Percentiles rank a stretch among this genome's conserved stretches.
These are phyloP conservation scores for Montipora capricornis DNA, from an alignment of 64 coral and sea anemone genomes.

Conservation along the genomic window DNA sequence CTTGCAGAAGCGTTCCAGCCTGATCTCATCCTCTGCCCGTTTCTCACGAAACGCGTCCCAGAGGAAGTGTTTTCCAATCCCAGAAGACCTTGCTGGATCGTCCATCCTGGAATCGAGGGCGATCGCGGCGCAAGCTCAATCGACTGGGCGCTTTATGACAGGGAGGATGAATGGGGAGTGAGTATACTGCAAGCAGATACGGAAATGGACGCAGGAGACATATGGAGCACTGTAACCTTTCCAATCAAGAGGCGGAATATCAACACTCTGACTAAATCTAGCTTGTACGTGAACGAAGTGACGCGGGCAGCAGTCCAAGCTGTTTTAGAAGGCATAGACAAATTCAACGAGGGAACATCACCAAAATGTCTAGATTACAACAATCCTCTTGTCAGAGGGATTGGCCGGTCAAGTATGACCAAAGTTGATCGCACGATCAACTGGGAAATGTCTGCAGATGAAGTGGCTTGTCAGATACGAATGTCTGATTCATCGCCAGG, in stretches of 20 bases:
- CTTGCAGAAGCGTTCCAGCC: neutral
- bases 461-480: conserved; percentile 67
- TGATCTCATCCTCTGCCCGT: conserved; percentile 78
- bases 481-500: conserved; percentile 87
- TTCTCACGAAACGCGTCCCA: conserved; percentile 78
- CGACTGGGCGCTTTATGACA: conserved; percentile 81
- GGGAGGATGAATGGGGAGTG: conserved; percentile 75
- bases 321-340: conserved; percentile 50
- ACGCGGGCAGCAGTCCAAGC: conserved; percentile 71
- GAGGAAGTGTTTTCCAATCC: conserved; percentile 64
- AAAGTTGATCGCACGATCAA: conserved; percentile 72
- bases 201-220: conserved; percentile 83
- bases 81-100: conserved; percentile 68
- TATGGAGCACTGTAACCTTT: conserved; percentile 77
- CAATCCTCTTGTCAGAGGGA: conserved; percentile 53
- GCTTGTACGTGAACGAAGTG: conserved; percentile 80
- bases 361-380: conserved; percentile 62
- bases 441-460: conserved; percentile 75
- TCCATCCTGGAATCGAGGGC: conserved; percentile 86
- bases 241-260: conserved; percentile 52
- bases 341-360: neutral
- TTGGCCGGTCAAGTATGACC: conserved; percentile 38
- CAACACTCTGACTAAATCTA: conserved; percentile 83
- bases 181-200: conserved; percentile 60
- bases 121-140: conserved; percentile 70